Conservation (phyloP, 2,113 vertebrate species). For the Nibea coibor region DNA sequence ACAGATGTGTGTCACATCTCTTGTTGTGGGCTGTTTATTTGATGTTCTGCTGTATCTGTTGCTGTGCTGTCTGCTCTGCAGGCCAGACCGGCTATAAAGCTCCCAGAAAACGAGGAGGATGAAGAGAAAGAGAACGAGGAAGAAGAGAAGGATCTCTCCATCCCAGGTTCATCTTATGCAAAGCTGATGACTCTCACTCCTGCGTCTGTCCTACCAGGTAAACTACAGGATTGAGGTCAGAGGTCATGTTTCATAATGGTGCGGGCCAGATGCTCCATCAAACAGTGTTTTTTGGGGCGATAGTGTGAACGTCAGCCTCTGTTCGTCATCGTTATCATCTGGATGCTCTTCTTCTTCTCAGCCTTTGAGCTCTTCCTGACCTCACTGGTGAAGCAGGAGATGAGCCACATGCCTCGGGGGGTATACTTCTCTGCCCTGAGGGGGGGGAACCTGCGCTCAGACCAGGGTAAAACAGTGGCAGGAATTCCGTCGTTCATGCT, state of each 20-base stretch:
- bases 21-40: too few relatives aligned
- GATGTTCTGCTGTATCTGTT: not conserved
- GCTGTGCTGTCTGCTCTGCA: conserved; percentile 50
- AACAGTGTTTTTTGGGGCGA: not conserved
- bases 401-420: conserved; percentile 93
- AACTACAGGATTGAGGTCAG: too few relatives aligned
- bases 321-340: not conserved
- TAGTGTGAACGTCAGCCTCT: not conserved
- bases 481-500: conserved; percentile 92
- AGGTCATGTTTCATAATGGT: not conserved
- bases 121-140: conserved; percentile 74
- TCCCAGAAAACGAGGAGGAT: conserved; percentile 74
- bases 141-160: conserved; percentile 84
- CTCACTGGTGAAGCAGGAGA: conserved; percentile 93
- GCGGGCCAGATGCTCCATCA: not conserved
- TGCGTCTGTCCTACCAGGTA: conserved; percentile 87
- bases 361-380: conserved; percentile 90
- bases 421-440: conserved; percentile 92
- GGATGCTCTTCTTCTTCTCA: conserved; percentile 47
- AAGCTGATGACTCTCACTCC: conserved; percentile 87
- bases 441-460: conserved; percentile 80
- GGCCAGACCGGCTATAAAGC: conserved; percentile 83
- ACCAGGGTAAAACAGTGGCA: conserved; percentile 91
- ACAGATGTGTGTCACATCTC: too few relatives aligned
- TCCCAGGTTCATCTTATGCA: conserved; percentile 92